These are phyloP conservation scores for Oppia nitens DNA, from an alignment of 1,140 invertebrate genomes.

Conservation along the genomic window DNA sequence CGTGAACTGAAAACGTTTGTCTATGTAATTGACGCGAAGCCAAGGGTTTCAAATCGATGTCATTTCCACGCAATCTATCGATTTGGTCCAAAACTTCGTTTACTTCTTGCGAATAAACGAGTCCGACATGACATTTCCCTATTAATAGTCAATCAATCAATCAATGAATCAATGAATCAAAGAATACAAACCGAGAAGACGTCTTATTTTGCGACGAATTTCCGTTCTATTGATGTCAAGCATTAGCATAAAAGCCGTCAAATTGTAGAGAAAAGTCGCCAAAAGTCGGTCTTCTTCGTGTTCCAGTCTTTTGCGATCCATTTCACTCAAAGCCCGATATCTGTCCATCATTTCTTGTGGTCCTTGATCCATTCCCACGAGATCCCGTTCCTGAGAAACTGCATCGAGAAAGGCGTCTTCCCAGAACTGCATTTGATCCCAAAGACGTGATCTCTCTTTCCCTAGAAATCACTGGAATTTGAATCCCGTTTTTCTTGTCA, in stretches of 20 bases:
- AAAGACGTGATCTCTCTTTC: constrained; percentile 66
- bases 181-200: constrained; percentile 42
- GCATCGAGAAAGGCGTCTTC: constrained; percentile 97
- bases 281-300: constrained; percentile 94
- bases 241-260: constrained; percentile 92
- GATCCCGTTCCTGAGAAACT: constrained; percentile 94
- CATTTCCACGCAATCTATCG: constrained; percentile 76
- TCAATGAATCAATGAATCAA: constrained; percentile 30
- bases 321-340: constrained; percentile 22
- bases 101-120: constrained; percentile 92
- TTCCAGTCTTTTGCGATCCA: constrained; percentile 81
- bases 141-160: constrained; percentile 48
- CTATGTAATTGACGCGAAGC: constrained; percentile 69
- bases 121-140: constrained; percentile 94
- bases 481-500: no score
- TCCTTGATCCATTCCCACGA: constrained; percentile 99
- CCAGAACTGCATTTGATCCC: constrained; percentile 99
- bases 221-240: constrained; percentile 69
- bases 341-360: constrained; percentile 95
- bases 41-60: constrained; percentile 85
- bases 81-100: constrained; percentile 92
- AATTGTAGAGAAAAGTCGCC: constrained; percentile 87
- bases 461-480: no score
- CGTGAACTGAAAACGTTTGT: constrained; percentile 94
- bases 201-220: constrained; percentile 74